Base-by-base conservation (phyloP, 2,888 invertebrate species). In the Ommatoiulus sabulosus region DNA sequence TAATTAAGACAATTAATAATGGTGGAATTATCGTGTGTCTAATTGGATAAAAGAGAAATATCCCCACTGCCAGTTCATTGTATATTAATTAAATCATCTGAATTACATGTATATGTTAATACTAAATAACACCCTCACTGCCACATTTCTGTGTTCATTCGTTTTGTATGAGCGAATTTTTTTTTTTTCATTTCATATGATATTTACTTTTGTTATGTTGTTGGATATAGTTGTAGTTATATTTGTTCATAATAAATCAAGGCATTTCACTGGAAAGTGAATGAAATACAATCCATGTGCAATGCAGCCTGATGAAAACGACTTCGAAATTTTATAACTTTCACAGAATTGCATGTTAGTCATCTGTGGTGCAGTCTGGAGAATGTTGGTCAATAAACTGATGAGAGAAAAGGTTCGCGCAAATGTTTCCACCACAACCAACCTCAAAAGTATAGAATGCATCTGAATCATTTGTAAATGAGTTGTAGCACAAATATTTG, bases 211-310 rank as follows among this genome's bases (percentile, higher is more conserved):
- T 85, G 85, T 85, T 44, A 85, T 44, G 46, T 85, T 85, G 85
- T 85, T 85, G 85, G 44, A 85, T 17, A 44, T 85, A 85, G 85
- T 44, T 85, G 46, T 85, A 46, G 44, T 44, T 44, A n/a, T 85
- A 85, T 44, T 85, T 85, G 85, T 85, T 85, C 85, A 44, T 85
- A 85, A 85, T 85, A 85, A 85, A 85, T 72, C n/a, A 17, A 72
- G 72, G 24, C 24, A 72, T 72, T 72, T 72, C 72, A 72, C 72
- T 72, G 72, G 24, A 72, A 8, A 72, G 72, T 72, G 72, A 72
- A 24, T 72, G 24, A 72, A 72, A 72, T 72, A 17, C 6, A 72
- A 72, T 3, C 1, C n/a, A 17, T n/a, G n/a, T 72, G 24, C 17
- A n/a, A 24, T 72, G 8, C 72, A n/a, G n/a, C n/a, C n/a, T n/a